Conservation (phyloP, 2,113 vertebrate species). For the Canis aureus region DNA sequence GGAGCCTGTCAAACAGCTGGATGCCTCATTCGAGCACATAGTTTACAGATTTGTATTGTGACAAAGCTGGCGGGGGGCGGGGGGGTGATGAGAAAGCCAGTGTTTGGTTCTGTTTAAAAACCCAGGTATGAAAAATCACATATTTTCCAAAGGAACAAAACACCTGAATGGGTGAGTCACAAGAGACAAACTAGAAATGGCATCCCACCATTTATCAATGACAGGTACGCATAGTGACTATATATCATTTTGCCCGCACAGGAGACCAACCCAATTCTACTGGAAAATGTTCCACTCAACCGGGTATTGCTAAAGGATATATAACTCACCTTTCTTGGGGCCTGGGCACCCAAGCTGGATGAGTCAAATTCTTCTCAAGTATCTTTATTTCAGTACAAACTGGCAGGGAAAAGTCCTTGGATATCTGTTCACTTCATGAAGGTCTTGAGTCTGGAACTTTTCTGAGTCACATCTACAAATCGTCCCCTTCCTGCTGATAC, state of each 20-base stretch:
- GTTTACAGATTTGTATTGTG: neutral
- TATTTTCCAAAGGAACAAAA: neutral
- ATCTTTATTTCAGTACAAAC: neutral
- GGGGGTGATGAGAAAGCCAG: neutral
- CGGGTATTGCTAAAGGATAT: neutral
- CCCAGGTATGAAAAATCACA: neutral
- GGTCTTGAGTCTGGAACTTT: neutral
- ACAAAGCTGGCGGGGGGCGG: neutral
- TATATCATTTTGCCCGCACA: neutral
- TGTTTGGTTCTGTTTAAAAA: neutral
- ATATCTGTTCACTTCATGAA: neutral
- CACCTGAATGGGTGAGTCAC: neutral
- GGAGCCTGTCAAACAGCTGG: neutral
- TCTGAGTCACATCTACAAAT: neutral
- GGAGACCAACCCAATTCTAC: neutral
- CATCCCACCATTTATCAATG: neutral
- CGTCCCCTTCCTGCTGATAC: accelerated
- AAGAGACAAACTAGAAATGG: neutral
- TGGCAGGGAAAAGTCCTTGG: neutral
- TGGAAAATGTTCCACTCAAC: neutral
- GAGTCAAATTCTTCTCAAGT: neutral
- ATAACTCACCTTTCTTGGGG: neutral
- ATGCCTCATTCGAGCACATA: neutral
- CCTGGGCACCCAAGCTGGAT: neutral
- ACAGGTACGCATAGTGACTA: neutral